Conservation (phyloP, 2,888 invertebrate species). For the Malthinus flaveolus region DNA sequence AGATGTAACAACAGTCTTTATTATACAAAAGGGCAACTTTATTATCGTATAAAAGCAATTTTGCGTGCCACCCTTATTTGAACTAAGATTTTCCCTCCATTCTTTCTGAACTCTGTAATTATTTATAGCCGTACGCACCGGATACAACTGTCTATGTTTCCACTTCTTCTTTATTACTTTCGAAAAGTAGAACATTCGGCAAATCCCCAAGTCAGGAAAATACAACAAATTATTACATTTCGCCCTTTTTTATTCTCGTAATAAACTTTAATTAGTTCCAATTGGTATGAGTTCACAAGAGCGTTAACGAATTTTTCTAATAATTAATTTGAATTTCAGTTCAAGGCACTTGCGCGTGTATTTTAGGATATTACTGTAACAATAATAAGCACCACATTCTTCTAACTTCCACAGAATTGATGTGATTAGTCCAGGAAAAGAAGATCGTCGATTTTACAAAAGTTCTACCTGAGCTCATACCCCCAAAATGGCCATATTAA, state of each 20-base stretch:
- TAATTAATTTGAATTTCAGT: conserved; percentile 18
- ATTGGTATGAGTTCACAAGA: conserved; percentile 7
- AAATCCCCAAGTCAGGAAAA: not conserved
- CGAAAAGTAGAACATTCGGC: not conserved
- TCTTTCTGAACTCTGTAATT: conserved; percentile 16
- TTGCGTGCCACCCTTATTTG: conserved; percentile 9
- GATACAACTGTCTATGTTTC: conserved; percentile 18
- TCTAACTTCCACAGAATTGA: not conserved
- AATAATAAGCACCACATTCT: not conserved
- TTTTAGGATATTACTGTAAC: conserved; percentile 3
- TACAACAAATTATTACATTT: not conserved
- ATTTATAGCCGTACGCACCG: conserved; percentile 17
- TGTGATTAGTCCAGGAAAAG: too few species aligned
- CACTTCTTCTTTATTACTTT: not conserved
- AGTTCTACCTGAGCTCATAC: not conserved
- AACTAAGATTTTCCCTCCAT: conserved; percentile 5
- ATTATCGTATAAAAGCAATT: conserved; percentile 11
- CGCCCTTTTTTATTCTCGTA: conserved; percentile 7
- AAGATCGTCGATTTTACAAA: not conserved
- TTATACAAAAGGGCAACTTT: not conserved
- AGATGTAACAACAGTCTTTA: not conserved
- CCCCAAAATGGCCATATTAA: not conserved
- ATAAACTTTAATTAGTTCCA: conserved; percentile 17
- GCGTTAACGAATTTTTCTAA: conserved; percentile 17
- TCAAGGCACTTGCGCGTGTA: not conserved